Evolutionary conservation across 2,797 vertebrate species (phyloP).

Genomic region (Thamnophis elegans): DNA sequence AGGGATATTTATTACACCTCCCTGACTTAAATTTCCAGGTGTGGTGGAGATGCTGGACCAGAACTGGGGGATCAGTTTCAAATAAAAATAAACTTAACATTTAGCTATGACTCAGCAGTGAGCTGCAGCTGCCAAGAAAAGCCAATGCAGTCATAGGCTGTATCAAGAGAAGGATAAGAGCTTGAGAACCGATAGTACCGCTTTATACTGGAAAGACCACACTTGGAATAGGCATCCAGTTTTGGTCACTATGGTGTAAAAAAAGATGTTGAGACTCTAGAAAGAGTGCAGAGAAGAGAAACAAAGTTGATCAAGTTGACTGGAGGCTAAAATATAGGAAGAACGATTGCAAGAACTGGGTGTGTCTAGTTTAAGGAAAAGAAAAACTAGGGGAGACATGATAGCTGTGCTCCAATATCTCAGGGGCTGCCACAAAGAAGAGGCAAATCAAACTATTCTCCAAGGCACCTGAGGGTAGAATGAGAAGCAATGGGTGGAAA

Average conservation of each 20-base stretch:
- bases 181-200: background rate
- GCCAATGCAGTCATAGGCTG: background rate
- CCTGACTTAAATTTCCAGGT: background rate
- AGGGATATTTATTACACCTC: background rate
- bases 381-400: accelerated
- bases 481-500: background rate
- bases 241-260: background rate
- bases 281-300: background rate
- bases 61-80: background rate
- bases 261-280: background rate
- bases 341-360: background rate
- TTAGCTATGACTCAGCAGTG: background rate
- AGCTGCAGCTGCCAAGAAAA: background rate
- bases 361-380: background rate
- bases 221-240: background rate
- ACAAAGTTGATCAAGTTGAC: background rate
- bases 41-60: background rate
- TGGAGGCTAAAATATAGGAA: background rate
- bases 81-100: background rate
- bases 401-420: background rate
- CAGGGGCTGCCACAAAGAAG: background rate
- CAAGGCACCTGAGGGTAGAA: background rate
- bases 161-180: background rate
- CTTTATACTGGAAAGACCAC: background rate
- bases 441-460: background rate